Evolutionary conservation across 1,140 invertebrate genomes (phyloP), one percentile per base, ranked within the genome.

Genomic region (Amyelois transitella): DNA sequence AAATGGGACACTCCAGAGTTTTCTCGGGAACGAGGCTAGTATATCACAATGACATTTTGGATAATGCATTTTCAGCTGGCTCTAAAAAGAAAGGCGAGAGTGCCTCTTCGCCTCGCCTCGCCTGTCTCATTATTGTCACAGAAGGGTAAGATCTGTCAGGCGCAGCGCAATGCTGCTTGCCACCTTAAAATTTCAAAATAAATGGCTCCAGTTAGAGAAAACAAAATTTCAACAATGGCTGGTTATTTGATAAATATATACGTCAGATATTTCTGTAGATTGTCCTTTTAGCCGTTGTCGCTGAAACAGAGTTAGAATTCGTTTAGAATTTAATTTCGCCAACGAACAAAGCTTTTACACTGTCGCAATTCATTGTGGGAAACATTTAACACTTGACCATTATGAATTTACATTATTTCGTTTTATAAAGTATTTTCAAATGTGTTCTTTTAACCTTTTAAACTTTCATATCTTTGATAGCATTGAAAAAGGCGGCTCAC

Each of bases 341-440:
- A 77, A 75, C 66, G 66, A 74, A 77, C 74, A 77, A 82, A 75
- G 76, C 77, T 83, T 83, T 79, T 76, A 81, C 66, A 56, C 66
- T 72, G 70, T 76, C 76, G 76, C 69, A 76, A 75, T 77, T 72
- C 62, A 78, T 75, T 74, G 69, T 65, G 62, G 65, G 61, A 69
- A 73, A 72, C 61, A 67, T 71, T 79, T 58, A 59, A 45, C 61
- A 68, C 63, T 63, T 63, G 58, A 54, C 55, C 58, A 54, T 55
- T 57, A 63, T 71, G 67, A 55, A 69, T 72, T 75, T 73, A 63
- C 66, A 74, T 75, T 75, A 69, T 75, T 73, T 69, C 66, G 70
- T 75, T 69, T 66, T 53, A n/a, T n/a, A 38, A 38, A 12, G n/a
- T 1, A 2, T 4, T 38, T 38, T 38, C 32, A 38, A 38, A 14